Base-by-base conservation (phyloP, 2,888 invertebrate genomes). In the Ferrisia virgata region DNA sequence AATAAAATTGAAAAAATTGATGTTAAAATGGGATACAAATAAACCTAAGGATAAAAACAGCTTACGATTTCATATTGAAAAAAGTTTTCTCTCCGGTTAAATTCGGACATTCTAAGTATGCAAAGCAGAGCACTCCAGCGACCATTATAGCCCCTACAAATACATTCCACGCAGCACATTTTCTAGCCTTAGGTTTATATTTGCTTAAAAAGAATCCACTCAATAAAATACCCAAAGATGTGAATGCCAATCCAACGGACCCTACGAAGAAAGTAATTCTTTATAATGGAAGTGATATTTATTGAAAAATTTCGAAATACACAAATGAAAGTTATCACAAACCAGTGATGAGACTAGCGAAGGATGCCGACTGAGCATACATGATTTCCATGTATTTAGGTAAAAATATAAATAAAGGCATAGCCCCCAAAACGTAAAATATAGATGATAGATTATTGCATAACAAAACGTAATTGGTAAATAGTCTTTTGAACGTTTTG, bases 381-480 rank as follows among this genome's bases (percentile, higher is more conserved):
- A 94, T 94, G 0, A 93, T 94, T 89, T 95, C 95, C 85, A 95
- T 93, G 87, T 94, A 94, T 88, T 95, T 95, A 0, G 95, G 94
- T 88, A 94, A 91, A 87, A 94, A 95, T 78, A 94, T 93, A 92
- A 94, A 94, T 87, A 93, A 94, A 0, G 94, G 94, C 89, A 92
- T 92, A 87, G 92, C 93, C 0, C 93, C 93, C 87, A 93, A 90
- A 85, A 93, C 91, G 87, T 94, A 94, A 87, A 93, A 93, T 13
- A 94, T 92, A 22, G 93, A 92, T 0, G 94, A 93, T 0, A 94
- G 89, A 85, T 93, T 94, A 87, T 94, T 93, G 87, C 92, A 92
- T 90, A 94, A 92, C 85, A 93, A 90, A 0, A 93, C 92, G 58
- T 91, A 91, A 87, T 94, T 94, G 11, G 90, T 91, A 11, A 93